Base-by-base conservation (phyloP, 2,888 invertebrate genomes). In the Cancer borealis region DNA sequence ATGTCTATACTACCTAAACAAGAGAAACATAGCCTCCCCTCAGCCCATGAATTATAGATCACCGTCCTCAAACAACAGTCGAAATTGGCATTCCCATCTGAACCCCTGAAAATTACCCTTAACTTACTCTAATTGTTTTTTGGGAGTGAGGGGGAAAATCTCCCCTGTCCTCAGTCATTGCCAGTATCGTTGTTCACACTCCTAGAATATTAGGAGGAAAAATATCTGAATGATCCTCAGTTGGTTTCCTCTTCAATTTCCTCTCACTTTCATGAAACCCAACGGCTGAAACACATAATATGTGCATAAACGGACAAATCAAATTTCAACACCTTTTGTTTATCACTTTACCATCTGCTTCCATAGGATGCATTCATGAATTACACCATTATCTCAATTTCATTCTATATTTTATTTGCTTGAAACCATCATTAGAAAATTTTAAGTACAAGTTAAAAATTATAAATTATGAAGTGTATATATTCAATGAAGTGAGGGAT, bases 21-120 rank as follows among this genome's bases (percentile, higher is more conserved):
- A 30, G 79, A 2, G 30, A 8, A 79, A 30, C 79, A 79, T 8
- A 26, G 12, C 79, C 79, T 79, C 90, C 90, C 54, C 90, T 90
- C 54, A 45, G 47, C 54, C 90, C 90, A 90, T 90, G 90, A 90
- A 90, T 90, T 60, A 90, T 60, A 90, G 90, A 90, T 90, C 90
- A 90, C 90, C 90, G 90, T 90, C 90, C 90, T 90, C 90, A 90
- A 90, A 90, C 90, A 90, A 90, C 49, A 90, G 90, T 54, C 26
- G 49, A 47, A 90, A 90, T 90, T 60, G 90, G 49, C 54, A 47
- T 47, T 47, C 90, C 54, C 90, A 49, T 90, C 90, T 30, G 26
- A 12, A 12, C 90, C 47, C 90, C 46, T 47, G 90, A 90, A 90
- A 90, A 49, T 90, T 49, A 47, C 26, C 30, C 49, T 60, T 49